phyloP scores from a whole-genome alignment of 2,797 vertebrate genomes.

The Tarsius wallacei region DNA sequence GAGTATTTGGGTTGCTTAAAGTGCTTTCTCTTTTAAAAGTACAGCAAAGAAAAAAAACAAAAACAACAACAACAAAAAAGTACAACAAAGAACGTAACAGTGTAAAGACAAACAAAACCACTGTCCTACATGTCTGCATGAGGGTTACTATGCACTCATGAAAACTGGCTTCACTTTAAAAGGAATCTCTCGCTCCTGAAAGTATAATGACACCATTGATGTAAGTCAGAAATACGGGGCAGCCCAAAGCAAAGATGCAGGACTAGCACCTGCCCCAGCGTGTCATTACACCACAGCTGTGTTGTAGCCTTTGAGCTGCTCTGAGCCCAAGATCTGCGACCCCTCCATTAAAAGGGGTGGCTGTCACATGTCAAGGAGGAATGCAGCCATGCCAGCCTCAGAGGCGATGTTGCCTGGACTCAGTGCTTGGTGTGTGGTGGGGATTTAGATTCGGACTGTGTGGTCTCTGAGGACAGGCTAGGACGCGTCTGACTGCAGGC shows the following conservation, averaged over 20 bases:
- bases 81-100: no score
- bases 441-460: no score
- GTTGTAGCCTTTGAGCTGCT: not conserved
- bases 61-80: no score
- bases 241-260: not conserved
- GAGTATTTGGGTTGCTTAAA: not conserved
- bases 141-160: accelerated
- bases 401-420: not conserved
- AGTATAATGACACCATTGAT: not conserved
- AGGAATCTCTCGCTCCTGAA: not conserved
- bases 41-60: not conserved
- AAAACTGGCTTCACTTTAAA: not conserved
- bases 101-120: not conserved
- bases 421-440: accelerated
- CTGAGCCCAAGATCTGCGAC: not conserved
- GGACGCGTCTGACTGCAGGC: not conserved
- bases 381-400: not conserved
- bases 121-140: accelerated
- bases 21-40: not conserved
- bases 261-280: no score
- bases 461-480: accelerated
- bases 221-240: not conserved
- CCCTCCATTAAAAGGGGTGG: not conserved
- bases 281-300: accelerated
- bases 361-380: not conserved